A percentile compares a stretch with the other conserved stretches of the same genome.
These are phyloP conservation scores for Perithous albicinctus DNA, from an alignment of 2,888 invertebrate species.

Conservation along the genomic window DNA sequence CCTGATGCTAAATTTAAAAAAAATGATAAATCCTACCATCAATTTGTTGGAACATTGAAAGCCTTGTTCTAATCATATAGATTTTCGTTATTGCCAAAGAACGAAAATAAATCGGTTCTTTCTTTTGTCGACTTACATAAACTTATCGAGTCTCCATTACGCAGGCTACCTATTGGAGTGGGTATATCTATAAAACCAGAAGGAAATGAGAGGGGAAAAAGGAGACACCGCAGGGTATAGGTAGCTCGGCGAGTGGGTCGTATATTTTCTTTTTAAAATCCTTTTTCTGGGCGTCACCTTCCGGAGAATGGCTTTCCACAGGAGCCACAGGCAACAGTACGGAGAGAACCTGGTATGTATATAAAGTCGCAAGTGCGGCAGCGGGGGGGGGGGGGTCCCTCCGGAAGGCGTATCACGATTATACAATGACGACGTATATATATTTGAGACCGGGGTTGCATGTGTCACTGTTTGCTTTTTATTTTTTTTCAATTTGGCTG, in stretches of 20 bases:
- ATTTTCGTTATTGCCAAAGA: not conserved
- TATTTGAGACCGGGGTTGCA: too few relatives aligned
- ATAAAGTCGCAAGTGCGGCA: constrained; percentile 26
- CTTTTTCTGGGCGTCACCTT: constrained; percentile 60
- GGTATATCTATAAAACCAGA: not conserved
- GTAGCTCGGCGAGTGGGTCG: constrained; percentile 30
- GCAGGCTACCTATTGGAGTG: not conserved
- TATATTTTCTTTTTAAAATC: constrained; percentile 57
- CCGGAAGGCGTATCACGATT: constrained; percentile 50
- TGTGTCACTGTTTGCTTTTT: too few relatives aligned
- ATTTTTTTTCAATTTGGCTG: too few relatives aligned
- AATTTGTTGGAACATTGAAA: not conserved
- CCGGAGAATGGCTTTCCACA: constrained; percentile 48
- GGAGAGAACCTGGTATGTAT: constrained; percentile 18
- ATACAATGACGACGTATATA: constrained; percentile 42
- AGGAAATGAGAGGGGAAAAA: not conserved
- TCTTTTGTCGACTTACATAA: constrained; percentile 43
- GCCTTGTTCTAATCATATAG: constrained; percentile 4
- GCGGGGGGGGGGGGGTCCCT: constrained; percentile 29
- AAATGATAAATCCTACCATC: not conserved
- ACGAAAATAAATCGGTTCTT: constrained; percentile 27
- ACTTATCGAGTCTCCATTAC: constrained; percentile 48
- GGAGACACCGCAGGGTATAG: not conserved
- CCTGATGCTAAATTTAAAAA: not conserved
- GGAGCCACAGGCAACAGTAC: constrained; percentile 22